Conservation (phyloP, 2,797 vertebrate genomes). For the Macropus fuliginosus region DNA sequence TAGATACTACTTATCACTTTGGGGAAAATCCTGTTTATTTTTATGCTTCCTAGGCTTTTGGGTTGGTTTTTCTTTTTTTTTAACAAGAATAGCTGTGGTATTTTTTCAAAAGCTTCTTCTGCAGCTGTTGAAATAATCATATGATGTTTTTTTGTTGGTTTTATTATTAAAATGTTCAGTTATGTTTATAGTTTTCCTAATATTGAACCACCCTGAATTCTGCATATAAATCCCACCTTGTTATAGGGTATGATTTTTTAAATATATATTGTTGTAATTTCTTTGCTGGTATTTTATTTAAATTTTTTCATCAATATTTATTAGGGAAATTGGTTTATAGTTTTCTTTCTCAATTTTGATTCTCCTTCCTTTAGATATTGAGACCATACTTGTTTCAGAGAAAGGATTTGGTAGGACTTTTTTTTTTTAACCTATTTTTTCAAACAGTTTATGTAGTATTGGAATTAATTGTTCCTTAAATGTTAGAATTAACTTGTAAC, state of each 20-base stretch:
- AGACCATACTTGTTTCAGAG: not conserved
- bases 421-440: not conserved
- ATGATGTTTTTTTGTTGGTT: no score
- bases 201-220: no score
- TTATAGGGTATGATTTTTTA: no score
- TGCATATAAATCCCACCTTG: no score
- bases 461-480: not conserved
- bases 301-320: not conserved
- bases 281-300: no score
- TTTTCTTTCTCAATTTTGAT: not conserved
- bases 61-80: not conserved
- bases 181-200: no score
- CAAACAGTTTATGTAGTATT: not conserved
- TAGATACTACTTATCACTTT: not conserved
- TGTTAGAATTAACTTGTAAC: not conserved
- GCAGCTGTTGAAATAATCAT: no score
- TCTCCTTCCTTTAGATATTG: no score
- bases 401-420: not conserved
- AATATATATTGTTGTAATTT: no score
- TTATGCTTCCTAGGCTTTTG: not conserved
- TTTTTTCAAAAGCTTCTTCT: not conserved
- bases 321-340: not conserved
- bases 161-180: no score
- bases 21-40: not conserved
- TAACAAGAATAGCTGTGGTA: not conserved